A percentile compares a stretch with the other conserved stretches of the same genome.
These are phyloP conservation scores for Clarias batrachus DNA, from an alignment of 2,113 vertebrate species.

Conservation along the genomic window DNA sequence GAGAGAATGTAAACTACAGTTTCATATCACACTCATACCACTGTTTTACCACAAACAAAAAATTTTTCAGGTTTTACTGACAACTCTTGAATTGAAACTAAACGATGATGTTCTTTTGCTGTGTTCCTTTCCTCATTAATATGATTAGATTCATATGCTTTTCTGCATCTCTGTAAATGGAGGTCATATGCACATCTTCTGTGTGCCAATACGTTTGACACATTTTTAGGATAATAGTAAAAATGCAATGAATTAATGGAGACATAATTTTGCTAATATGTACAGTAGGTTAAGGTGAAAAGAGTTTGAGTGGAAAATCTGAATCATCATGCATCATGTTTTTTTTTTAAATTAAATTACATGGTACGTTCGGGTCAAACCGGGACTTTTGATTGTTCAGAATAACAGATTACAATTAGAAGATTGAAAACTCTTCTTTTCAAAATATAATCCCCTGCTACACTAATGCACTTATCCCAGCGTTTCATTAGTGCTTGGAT, in stretches of 20 bases:
- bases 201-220: neutral
- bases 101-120: neutral
- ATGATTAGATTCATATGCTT: neutral
- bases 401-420: no score
- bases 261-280: neutral
- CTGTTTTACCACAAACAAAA: neutral
- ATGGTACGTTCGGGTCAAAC: no score
- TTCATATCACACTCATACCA: neutral
- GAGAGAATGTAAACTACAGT: neutral
- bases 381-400: no score
- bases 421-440: no score
- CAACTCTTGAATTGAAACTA: neutral
- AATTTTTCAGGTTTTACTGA: neutral
- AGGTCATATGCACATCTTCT: neutral
- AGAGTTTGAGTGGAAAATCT: neutral
- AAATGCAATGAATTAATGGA: neutral
- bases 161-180: neutral
- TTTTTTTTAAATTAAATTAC: neutral
- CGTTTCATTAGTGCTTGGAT: no score
- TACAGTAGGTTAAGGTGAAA: no score
- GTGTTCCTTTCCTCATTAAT: neutral
- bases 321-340: neutral
- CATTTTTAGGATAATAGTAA: neutral
- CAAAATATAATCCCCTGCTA: no score
- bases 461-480: no score